Conservation (phyloP, 2,113 vertebrate species). For the Sylvilagus bachmani region DNA sequence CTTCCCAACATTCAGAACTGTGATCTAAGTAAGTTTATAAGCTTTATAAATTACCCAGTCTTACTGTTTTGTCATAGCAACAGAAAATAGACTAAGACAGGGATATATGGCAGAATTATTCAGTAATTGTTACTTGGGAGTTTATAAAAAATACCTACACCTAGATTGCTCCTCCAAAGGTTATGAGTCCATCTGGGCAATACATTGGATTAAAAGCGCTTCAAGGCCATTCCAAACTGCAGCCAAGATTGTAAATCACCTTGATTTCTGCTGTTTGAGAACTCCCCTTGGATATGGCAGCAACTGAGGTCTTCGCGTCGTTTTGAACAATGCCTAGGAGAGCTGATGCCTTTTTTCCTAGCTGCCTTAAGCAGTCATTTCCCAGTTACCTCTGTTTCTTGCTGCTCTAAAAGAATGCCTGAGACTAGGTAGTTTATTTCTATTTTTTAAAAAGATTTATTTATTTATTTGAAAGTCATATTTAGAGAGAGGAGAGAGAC, state of each 20-base stretch:
- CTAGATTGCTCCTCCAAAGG: neutral
- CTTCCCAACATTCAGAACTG: neutral
- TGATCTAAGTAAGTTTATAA: neutral
- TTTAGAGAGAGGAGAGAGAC: too few species aligned
- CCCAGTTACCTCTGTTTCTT: neutral
- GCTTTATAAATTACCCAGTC: neutral
- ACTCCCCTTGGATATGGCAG: neutral
- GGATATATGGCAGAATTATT: neutral
- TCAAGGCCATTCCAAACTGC: neutral
- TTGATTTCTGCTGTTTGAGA: neutral
- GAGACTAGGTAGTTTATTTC: too few species aligned
- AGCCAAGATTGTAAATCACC: neutral
- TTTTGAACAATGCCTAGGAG: neutral
- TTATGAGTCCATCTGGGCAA: neutral
- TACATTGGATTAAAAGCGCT: neutral
- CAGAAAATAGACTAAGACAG: too few species aligned
- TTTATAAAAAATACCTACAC: neutral
- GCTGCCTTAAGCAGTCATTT: neutral
- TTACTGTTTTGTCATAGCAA: neutral
- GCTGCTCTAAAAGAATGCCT: too few species aligned
- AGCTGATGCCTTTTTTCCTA: neutral
- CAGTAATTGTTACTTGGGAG: neutral
- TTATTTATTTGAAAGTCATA: too few species aligned
- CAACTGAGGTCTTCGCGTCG: neutral
- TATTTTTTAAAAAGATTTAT: too few species aligned